phyloP scores from a whole-genome alignment of 1,140 invertebrate species.

The Himalopsyche phryganea region DNA sequence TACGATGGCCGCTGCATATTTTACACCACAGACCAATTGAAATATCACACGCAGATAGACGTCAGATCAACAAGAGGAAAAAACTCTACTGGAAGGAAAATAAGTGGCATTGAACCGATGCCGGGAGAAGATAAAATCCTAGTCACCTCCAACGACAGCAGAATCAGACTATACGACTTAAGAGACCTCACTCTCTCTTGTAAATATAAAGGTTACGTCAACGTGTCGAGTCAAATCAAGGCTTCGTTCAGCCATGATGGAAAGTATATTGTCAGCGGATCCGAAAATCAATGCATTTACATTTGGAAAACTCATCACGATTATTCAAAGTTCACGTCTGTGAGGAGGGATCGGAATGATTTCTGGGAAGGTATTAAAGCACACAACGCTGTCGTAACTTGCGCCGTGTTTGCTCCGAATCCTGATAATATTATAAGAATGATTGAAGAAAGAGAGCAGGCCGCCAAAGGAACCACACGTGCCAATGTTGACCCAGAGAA shows the following conservation, averaged over 20 bases:
- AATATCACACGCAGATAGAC: slow-evolving; percentile 97
- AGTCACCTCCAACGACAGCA: slow-evolving; percentile 96
- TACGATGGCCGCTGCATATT: slow-evolving; percentile 98
- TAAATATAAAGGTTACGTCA: slow-evolving; percentile 94
- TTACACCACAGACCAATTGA: slow-evolving; percentile 96
- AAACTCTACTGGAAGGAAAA: slow-evolving; percentile 91
- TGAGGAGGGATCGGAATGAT: slow-evolving; percentile 90
- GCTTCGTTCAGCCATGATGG: slow-evolving; percentile 95
- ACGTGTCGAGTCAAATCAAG: slow-evolving; percentile 96
- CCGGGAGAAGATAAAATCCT: slow-evolving; percentile 95
- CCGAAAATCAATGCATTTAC: slow-evolving; percentile 97
- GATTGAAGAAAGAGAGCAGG: slow-evolving; percentile 60
- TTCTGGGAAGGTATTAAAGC: slow-evolving; percentile 98
- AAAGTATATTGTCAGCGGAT: slow-evolving; percentile 95
- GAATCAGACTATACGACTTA: slow-evolving; percentile 95
- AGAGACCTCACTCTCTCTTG: slow-evolving; percentile 92
- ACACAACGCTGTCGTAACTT: slow-evolving; percentile 94
- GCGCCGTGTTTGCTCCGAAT: slow-evolving; percentile 95
- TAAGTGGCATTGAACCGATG: slow-evolving; percentile 96
- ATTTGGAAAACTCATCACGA: slow-evolving; percentile 97
- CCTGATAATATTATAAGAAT: slow-evolving; percentile 85
- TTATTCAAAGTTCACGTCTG: slow-evolving; percentile 92
- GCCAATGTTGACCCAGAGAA: slow-evolving; percentile 36
- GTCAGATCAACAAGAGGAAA: slow-evolving; percentile 91
- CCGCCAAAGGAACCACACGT: slow-evolving; percentile 40